Conservation (phyloP, 30 jellyfish, hydroid and myxozoan genomes). For the Aurelia aurita complex sp. Pacific region DNA sequence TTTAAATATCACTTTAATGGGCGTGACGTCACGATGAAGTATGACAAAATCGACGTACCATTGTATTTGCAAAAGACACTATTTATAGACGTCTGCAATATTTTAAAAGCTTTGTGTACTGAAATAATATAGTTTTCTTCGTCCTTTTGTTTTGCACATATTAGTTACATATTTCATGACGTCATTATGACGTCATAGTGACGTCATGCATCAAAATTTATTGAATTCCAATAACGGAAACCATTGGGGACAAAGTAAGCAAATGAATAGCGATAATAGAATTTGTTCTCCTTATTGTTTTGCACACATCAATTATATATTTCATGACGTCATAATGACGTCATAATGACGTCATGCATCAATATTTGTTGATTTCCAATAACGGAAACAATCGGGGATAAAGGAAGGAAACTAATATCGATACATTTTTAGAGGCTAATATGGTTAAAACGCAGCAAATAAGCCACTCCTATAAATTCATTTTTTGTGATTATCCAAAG, state of each 20-base stretch:
- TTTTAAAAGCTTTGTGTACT: background rate
- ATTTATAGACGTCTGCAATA: too few relatives aligned
- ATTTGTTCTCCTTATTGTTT: background rate
- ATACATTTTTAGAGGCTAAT: too few relatives aligned
- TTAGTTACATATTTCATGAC: too few relatives aligned
- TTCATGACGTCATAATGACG: background rate
- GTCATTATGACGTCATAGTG: background rate
- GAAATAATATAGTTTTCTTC: background rate
- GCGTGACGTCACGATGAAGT: background rate
- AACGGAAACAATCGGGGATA: too few relatives aligned
- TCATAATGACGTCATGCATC: background rate
- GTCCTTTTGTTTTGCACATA: background rate
- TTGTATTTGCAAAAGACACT: background rate
- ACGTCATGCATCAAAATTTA: slow-evolving; percentile 1
- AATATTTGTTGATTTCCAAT: background rate
- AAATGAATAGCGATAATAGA: background rate
- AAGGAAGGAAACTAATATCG: too few relatives aligned
- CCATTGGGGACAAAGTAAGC: slow-evolving; percentile 2
- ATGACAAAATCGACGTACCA: background rate
- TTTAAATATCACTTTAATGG: too few relatives aligned
- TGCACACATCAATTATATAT: slow-evolving; percentile 1
- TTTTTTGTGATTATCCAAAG: too few relatives aligned
- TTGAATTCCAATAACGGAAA: background rate
- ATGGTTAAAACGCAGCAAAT: too few relatives aligned
- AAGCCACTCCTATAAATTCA: too few relatives aligned